These are phyloP conservation scores for Taenioides sp. DNA, from an alignment of 2,797 vertebrate species.

Conservation along the genomic window DNA sequence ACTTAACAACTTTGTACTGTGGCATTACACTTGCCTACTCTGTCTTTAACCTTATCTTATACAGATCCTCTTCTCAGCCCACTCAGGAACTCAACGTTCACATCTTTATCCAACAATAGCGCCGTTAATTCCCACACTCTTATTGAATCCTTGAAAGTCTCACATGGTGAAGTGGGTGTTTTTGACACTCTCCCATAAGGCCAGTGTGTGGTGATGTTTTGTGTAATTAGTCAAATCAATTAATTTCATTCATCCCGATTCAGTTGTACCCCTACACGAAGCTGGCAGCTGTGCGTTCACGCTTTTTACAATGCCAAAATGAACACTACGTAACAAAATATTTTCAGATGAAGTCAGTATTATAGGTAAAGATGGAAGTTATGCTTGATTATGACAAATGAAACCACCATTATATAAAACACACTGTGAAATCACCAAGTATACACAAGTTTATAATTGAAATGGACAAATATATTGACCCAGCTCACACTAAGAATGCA, in stretches of 20 bases:
- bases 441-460: no score
- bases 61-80: not conserved
- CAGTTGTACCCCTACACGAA: not conserved
- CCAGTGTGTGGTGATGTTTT: not conserved
- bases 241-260: slow-evolving; percentile 8
- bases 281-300: not conserved
- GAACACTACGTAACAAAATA: no score
- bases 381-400: no score
- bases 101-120: not conserved
- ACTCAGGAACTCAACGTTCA: not conserved
- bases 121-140: not conserved
- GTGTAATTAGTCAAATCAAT: slow-evolving; percentile 14
- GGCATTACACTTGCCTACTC: no score
- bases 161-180: not conserved
- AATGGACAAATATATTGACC: no score
- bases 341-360: no score
- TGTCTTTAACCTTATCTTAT: not conserved
- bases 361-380: no score
- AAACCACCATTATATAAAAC: no score
- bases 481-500: no score
- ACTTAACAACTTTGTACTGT: not conserved
- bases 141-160: not conserved
- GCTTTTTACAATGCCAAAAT: no score
- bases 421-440: no score
- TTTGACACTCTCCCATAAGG: not conserved